These are phyloP conservation scores for Microcebus griseorufus DNA, from an alignment of 2,113 vertebrate species.

Conservation along the genomic window DNA sequence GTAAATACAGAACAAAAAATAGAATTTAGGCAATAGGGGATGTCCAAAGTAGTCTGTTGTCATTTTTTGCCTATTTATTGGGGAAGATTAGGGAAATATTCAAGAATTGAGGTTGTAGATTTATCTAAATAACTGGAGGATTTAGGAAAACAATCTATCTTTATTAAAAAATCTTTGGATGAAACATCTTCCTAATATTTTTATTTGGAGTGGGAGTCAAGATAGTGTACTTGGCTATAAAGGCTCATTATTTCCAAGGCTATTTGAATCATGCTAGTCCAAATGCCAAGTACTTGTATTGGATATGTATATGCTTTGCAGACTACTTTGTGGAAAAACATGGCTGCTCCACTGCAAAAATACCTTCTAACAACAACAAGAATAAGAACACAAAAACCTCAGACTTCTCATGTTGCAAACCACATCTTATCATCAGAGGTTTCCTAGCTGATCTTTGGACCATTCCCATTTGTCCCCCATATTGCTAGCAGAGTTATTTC, in stretches of 20 bases:
- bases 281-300: not conserved
- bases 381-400: not conserved
- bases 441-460: not conserved
- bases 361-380: not conserved
- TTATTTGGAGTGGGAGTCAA: not conserved
- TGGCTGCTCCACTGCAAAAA: not conserved
- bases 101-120: not conserved
- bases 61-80: not conserved
- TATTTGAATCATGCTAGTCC: not conserved
- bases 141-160: not conserved
- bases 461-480: not conserved
- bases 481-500: not conserved
- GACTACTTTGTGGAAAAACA: not conserved
- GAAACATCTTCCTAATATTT: not conserved
- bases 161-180: not conserved
- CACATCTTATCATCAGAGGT: not conserved
- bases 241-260: not conserved
- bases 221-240: not conserved
- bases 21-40: not conserved
- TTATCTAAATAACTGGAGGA: not conserved
- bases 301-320: not conserved
- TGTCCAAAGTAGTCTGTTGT: not conserved
- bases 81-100: not conserved
- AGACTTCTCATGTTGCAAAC: not conserved
- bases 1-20: not conserved